Percentiles rank a stretch among this genome's conserved stretches.
phyloP scores from a whole-genome alignment of 2,888 invertebrate species.

The Quadriops clusia region DNA sequence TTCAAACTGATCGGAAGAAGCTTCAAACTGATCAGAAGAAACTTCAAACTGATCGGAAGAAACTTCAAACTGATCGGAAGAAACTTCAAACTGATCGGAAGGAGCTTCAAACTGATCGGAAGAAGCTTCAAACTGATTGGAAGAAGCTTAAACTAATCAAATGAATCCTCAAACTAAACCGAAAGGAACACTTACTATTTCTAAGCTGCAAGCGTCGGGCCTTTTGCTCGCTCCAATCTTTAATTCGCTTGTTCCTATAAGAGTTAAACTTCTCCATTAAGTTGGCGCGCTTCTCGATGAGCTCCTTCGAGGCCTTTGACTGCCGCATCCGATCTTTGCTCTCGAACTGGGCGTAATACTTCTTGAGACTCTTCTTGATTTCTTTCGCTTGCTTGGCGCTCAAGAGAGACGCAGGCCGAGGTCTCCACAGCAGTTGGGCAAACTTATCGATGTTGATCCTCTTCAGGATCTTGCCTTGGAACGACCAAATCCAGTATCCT shows the following conservation, averaged over 20 bases:
- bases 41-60: no score
- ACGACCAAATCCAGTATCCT: constrained; percentile 96
- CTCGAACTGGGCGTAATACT: constrained; percentile 91
- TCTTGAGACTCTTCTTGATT: constrained; percentile 94
- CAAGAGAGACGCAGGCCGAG: constrained; percentile 79
- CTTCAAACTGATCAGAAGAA: no score
- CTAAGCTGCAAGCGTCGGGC: constrained; percentile 72
- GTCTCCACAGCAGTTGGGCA: constrained; percentile 92
- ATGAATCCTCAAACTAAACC: neutral
- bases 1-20: no score
- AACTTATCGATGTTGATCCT: constrained; percentile 85
- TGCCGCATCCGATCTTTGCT: constrained; percentile 89
- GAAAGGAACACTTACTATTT: constrained; percentile 57
- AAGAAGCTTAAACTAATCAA: no score
- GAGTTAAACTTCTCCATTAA: constrained; percentile 78
- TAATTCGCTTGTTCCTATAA: constrained; percentile 62
- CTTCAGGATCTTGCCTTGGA: constrained; percentile 71
- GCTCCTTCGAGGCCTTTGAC: constrained; percentile 88
- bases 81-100: no score
- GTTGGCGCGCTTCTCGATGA: constrained; percentile 82
- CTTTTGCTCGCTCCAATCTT: constrained; percentile 69
- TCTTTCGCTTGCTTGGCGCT: constrained; percentile 80
- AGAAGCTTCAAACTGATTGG: no score
- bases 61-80: no score
- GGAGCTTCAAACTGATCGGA: no score